These are phyloP conservation scores for Callithrix jacchus DNA, from an alignment of 2,113 vertebrate genomes.

Conservation along the genomic window DNA sequence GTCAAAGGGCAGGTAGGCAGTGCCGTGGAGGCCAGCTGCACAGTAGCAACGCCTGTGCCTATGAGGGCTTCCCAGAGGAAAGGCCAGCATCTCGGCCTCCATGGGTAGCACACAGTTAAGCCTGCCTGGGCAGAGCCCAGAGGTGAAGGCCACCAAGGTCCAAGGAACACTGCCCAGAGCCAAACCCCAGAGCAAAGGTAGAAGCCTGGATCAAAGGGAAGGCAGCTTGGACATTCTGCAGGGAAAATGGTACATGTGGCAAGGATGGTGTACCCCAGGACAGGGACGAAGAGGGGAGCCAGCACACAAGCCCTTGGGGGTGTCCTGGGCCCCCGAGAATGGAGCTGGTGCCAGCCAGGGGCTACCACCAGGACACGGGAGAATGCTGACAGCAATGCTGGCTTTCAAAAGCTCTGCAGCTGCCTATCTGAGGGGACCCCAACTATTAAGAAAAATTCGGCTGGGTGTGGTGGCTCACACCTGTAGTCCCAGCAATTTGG, in stretches of 20 bases:
- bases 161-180: not conserved
- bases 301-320: not conserved
- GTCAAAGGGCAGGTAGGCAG: accelerated
- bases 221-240: not conserved
- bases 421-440: accelerated
- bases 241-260: accelerated
- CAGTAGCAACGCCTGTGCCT: not conserved
- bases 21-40: accelerated
- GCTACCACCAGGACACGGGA: accelerated
- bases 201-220: not conserved
- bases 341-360: accelerated
- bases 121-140: too few species aligned
- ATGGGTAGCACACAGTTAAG: not conserved
- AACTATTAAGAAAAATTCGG: not conserved
- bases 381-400: accelerated
- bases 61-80: not conserved
- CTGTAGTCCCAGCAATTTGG: too few species aligned
- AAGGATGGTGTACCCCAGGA: not conserved
- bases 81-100: accelerated
- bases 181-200: not conserved
- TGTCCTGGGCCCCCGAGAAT: not conserved
- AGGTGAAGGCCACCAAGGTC: not conserved
- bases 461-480: too few species aligned
- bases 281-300: not conserved
- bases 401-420: accelerated